phyloP scores from a whole-genome alignment of 2,113 vertebrate species.

The Cichladusa arquata region DNA sequence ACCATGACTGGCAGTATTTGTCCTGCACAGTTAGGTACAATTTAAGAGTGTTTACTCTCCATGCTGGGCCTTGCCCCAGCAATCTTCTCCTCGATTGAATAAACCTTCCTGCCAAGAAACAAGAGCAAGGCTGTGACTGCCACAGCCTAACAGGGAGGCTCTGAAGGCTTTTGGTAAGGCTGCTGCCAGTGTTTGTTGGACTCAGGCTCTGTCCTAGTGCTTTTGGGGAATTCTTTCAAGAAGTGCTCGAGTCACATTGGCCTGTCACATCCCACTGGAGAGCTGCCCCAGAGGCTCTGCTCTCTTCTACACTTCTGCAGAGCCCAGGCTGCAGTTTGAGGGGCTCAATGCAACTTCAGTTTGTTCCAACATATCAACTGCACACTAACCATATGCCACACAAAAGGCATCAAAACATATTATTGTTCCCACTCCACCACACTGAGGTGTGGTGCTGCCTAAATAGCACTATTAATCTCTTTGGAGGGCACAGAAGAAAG shows the following conservation, averaged over 20 bases:
- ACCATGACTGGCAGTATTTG: not conserved
- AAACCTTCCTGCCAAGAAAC: conserved; percentile 9
- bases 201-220: not conserved
- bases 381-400: not conserved
- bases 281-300: not conserved
- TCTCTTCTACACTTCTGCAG: not conserved
- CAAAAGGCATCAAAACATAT: not conserved
- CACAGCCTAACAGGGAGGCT: not conserved
- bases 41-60: not conserved
- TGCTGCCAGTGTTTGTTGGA: not conserved
- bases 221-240: not conserved
- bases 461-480: not conserved
- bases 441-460: not conserved
- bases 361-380: not conserved
- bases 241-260: not conserved
- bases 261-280: not conserved
- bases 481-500: not conserved
- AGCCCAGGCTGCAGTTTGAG: not conserved
- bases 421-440: not conserved
- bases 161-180: not conserved
- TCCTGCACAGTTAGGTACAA: not conserved
- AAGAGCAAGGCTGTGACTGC: not conserved
- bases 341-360: not conserved
- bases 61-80: not conserved
- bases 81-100: not conserved